Evolutionary conservation across 1,140 invertebrate genomes (phyloP).

Genomic region (Portunus trituberculatus): DNA sequence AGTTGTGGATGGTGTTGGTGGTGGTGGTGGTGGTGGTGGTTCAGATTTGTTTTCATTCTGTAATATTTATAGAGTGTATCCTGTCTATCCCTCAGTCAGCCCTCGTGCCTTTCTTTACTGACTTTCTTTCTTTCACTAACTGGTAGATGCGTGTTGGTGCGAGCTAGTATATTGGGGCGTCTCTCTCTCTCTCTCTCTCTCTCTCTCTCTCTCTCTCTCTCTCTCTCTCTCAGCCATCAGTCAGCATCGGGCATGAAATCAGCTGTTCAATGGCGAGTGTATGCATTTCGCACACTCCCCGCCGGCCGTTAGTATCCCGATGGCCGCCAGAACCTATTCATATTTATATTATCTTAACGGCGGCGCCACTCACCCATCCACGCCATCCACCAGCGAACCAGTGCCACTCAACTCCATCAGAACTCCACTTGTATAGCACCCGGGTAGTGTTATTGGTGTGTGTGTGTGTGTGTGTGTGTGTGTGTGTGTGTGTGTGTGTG

Average conservation of each 20-base stretch:
- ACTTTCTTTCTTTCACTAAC: neutral
- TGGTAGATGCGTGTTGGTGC: neutral
- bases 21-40: neutral
- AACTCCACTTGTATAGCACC: no score
- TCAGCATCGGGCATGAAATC: constrained; percentile 31
- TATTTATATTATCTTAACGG: constrained; percentile 48
- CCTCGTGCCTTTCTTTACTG: neutral
- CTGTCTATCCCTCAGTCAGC: neutral
- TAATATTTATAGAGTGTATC: neutral
- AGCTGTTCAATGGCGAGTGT: neutral
- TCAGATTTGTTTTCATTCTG: neutral
- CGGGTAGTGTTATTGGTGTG: no score
- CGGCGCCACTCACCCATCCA: neutral
- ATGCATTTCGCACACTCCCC: neutral
- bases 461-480: no score
- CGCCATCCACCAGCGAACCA: neutral
- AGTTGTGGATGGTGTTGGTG: neutral
- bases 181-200: constrained; percentile 20
- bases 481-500: no score
- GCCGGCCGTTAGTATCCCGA: neutral
- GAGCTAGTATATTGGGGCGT: neutral
- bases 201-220: constrained; percentile 20
- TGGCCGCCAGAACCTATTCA: neutral
- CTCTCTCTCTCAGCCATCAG: neutral
- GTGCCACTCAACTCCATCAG: neutral